Base-by-base conservation (phyloP, 2,797 vertebrate genomes). In the Silurus aristotelis region DNA sequence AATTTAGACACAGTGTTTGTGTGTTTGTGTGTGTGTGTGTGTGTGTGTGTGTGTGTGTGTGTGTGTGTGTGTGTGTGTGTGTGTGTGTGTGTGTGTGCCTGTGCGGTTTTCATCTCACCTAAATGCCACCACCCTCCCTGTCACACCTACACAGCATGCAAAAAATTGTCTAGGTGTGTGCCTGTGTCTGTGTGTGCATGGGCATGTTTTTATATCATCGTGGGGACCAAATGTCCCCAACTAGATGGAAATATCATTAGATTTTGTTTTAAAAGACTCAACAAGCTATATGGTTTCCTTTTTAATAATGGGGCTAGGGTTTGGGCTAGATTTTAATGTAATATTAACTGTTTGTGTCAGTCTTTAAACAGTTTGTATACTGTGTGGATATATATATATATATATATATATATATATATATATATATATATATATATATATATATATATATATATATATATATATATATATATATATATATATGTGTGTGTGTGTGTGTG, bases 111-210 rank as follows among this genome's bases (percentile, higher is more conserved):
- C 19, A 78, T 83, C 63, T 83, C 72, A 77, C 73, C 78, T 79
- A 86, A 80, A 86, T 83, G 70, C 86, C 87, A 82, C 84, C 61
- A 84, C 88, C 64, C 55, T 87, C 66, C 77, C 27, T 85, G 82
- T 88, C 85, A 87, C 86, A 87, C 89, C 88, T 88, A 86, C 85
- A 60, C 73, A 80, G 68, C 70, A 76, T 70, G 22, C 85, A 66
- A 52, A 77, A 84, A 77, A 27, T 25, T 38, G 56, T 56, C 67
- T 46, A 48, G 20, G 31, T 46, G 19, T 61, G 19, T 27, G 38
- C n/a, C 12, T 73, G 46, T 55, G 14, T 76, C 6, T 20, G 73
- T 58, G 9, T 22, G 27, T 38, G 27, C 17, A 73, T 25, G 12
- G 12, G 71, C 22, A 5, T 56, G 73, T 76, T 58, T 76, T 27